Conservation (phyloP, 2,888 invertebrate species). For the Noctuana brunneofusca region DNA sequence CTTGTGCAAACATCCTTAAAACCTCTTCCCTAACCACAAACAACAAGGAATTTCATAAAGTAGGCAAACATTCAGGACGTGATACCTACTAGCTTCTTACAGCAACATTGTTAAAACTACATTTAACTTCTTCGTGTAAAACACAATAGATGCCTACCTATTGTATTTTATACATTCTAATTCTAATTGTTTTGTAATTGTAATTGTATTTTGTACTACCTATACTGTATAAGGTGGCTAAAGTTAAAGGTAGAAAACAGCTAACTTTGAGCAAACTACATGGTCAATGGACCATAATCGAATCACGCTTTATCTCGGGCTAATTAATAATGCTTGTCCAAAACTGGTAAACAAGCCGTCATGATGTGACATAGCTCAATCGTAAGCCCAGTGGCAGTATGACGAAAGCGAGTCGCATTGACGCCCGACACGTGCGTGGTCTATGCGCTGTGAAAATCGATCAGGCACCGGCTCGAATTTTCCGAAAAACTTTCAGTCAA, state of each 20-base stretch:
- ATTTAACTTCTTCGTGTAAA: no score
- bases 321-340: slow-evolving; percentile 21
- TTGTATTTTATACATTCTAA: no score
- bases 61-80: not conserved
- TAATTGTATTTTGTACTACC: no score
- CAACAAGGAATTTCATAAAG: not conserved
- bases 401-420: slow-evolving; percentile 57
- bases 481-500: slow-evolving; percentile 64
- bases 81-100: not conserved
- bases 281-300: not conserved
- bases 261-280: not conserved
- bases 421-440: slow-evolving; percentile 73
- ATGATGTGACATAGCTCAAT: slow-evolving; percentile 36
- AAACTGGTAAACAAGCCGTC: slow-evolving; percentile 51
- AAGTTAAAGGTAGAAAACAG: not conserved
- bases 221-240: no score
- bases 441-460: slow-evolving; percentile 80
- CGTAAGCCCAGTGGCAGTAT: slow-evolving; percentile 50
- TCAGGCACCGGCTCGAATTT: slow-evolving; percentile 61
- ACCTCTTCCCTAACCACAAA: not conserved
- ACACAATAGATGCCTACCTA: no score
- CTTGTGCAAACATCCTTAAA: not conserved
- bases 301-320: slow-evolving; percentile 7
- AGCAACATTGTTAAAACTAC: no score
- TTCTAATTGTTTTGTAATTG: no score